phyloP scores from a whole-genome alignment of 2,888 invertebrate species.

The Metacarcinus magister region DNA sequence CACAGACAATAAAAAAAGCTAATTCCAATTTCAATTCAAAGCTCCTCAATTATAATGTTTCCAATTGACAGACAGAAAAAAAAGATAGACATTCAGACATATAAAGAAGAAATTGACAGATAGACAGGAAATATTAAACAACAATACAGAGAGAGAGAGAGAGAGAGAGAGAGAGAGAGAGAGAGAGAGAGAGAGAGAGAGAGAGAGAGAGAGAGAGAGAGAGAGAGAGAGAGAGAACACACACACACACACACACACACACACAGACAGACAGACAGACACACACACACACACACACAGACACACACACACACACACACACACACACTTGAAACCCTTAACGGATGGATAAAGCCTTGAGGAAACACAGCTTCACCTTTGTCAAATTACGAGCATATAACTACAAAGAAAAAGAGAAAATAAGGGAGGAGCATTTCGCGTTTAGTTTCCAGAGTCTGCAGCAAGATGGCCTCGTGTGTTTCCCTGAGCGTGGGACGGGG shows the following conservation, averaged over 20 bases:
- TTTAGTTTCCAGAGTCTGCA: no score
- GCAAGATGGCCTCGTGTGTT: no score
- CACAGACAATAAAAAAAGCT: not conserved
- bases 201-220: not conserved
- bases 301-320: not conserved
- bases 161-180: not conserved
- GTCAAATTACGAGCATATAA: no score
- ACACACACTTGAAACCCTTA: not conserved
- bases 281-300: not conserved
- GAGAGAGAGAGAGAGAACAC: not conserved
- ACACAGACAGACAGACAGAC: not conserved
- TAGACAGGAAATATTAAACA: no score
- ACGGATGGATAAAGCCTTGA: not conserved
- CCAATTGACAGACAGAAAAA: not conserved
- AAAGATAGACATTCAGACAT: no score
- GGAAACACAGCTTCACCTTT: no score
- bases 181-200: conserved; percentile 26
- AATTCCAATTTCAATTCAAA: not conserved
- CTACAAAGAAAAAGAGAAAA: no score
- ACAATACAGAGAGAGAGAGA: not conserved
- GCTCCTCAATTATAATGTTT: not conserved
- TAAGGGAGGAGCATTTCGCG: no score
- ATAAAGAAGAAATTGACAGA: not conserved
- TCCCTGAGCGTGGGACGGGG: no score
- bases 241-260: no score